Base-by-base conservation (phyloP, 2,797 vertebrate genomes). In the Dallia pectoralis region DNA sequence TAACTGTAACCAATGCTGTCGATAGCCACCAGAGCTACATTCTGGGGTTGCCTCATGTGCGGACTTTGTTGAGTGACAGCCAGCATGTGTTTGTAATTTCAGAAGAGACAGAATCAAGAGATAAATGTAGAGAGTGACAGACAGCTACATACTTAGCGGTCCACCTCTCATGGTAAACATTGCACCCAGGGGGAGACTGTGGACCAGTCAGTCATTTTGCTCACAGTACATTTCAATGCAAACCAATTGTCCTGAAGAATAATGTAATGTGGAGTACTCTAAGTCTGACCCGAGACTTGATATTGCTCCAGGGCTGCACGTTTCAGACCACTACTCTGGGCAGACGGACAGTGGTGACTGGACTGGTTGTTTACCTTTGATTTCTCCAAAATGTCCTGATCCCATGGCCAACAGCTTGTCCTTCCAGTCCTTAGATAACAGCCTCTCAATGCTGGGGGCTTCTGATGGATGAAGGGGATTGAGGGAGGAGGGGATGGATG, bases 341-440 rank as follows among this genome's bases (percentile, higher is more conserved):
- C 64, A 67, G 63, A 73, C 47, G 27, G 27, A 18, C 7, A 71
- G 29, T 2, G 40, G 47, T 33, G 71, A 79, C 44, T 29, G 62
- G 40, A 76, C 76, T 77, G 70, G 51, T 11, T 56, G 51, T 56
- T 56, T 96, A 98, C 97, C 97, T 99, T 99, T 99, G 92, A 98
- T 97, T 93, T 98, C 97, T 86, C 95, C 97, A 84, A 98, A 95
- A 93, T 98, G 97, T 91, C 97, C 96, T 91, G 97, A 97, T 92
- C 97, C 97, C 97, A 99, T 98, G 86, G 97, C 96, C 91, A 98
- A 95, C 91, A 99, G 96, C 93, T 98, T 99, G 95, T 99, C 97
- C 93, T 99, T 99, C 97, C 97, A 99, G 93, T 98, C 97, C 92
- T 98, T 99, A 91, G 97, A 99, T 92, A 99, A 93, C 89, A 99